Conservation (phyloP, 2,797 vertebrate species). For the Nasua narica region DNA sequence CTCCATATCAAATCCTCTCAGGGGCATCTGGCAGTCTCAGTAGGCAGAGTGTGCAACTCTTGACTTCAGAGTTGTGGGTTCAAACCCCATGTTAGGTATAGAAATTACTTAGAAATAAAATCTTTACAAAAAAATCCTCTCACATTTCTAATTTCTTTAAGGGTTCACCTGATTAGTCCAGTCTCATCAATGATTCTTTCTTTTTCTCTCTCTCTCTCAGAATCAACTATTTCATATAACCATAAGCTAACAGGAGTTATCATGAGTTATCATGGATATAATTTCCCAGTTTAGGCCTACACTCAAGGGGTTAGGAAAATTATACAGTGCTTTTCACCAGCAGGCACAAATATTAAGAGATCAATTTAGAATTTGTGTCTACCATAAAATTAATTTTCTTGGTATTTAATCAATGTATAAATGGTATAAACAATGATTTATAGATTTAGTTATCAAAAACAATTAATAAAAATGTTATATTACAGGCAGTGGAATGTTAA, state of each 20-base stretch:
- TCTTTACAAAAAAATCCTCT: not conserved
- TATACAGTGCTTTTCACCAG: not conserved
- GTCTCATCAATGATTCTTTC: not conserved
- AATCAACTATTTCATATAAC: not conserved
- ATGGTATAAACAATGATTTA: not conserved
- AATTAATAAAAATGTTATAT: not conserved
- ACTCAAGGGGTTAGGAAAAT: not conserved
- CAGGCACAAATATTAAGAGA: not conserved
- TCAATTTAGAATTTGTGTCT: not conserved
- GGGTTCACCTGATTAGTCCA: not conserved
- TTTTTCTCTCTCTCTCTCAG: not conserved
- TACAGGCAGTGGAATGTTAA: not conserved
- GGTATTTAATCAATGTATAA: not conserved
- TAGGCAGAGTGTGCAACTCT: not conserved
- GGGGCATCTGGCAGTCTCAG: not conserved
- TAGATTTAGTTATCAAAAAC: not conserved
- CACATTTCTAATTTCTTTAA: not conserved
- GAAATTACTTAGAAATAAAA: not conserved
- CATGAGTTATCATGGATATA: not conserved
- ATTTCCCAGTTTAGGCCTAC: not conserved
- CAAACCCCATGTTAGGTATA: not conserved
- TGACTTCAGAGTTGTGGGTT: not conserved
- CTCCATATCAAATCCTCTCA: not conserved
- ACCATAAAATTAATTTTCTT: not conserved
- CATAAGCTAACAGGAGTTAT: not conserved